Evolutionary conservation across 2,113 vertebrate species (phyloP).

Genomic region (Marmota monax): DNA sequence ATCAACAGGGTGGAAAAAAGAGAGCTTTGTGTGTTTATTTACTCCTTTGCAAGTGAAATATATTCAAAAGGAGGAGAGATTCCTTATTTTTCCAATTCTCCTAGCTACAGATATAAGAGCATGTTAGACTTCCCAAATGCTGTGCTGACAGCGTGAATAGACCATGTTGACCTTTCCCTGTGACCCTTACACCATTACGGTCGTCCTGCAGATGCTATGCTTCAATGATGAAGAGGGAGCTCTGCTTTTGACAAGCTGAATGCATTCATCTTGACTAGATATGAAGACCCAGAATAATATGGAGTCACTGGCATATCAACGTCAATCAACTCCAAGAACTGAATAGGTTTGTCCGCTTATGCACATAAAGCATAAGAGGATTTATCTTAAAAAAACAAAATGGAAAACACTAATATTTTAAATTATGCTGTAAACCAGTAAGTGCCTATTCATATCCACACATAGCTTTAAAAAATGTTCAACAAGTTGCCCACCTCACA

Average conservation of each 20-base stretch:
- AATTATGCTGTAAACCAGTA: background rate
- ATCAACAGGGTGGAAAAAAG: background rate
- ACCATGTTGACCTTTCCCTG: background rate
- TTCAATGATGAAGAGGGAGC: background rate
- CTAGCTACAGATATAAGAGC: background rate
- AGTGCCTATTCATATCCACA: background rate
- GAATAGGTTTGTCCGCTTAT: background rate
- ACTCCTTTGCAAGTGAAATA: background rate
- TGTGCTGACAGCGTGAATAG: no score
- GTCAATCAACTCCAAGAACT: background rate
- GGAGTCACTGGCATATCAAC: background rate
- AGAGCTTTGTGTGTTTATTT: background rate
- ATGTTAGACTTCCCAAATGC: background rate
- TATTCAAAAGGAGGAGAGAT: background rate
- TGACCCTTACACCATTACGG: background rate
- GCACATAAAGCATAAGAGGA: background rate
- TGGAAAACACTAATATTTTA: background rate
- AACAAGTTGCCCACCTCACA: background rate
- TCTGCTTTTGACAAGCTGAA: background rate
- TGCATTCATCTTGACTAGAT: background rate
- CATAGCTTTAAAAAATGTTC: background rate
- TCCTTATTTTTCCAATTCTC: background rate
- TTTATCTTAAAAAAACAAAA: background rate
- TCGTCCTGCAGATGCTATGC: background rate
- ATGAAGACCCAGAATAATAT: background rate